These are phyloP conservation scores for Dinocampus coccinellae DNA, from an alignment of 2,888 invertebrate genomes.

Conservation along the genomic window DNA sequence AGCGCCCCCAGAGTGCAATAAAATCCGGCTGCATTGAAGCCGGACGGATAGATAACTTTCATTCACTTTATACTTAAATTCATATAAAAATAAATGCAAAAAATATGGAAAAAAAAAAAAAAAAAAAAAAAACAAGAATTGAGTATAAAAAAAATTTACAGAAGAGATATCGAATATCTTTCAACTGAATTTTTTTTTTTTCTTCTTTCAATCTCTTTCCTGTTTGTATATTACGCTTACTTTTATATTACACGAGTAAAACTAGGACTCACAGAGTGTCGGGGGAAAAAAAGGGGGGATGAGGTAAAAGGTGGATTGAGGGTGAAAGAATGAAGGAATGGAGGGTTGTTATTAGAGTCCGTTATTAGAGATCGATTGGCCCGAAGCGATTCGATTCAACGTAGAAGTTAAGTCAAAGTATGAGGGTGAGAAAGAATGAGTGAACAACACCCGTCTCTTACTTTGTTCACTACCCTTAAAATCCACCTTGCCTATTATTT, in stretches of 20 bases:
- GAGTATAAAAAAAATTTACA: constrained; percentile 52
- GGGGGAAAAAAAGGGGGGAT: too few species aligned
- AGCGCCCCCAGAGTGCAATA: constrained; percentile 44
- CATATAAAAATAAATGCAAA: constrained; percentile 10
- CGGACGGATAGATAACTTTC: not conserved
- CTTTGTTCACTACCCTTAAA: not conserved
- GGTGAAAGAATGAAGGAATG: constrained; percentile 1
- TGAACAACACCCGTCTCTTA: not conserved
- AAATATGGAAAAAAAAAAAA: constrained; percentile 15
- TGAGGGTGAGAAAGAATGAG: not conserved
- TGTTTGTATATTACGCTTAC: constrained; percentile 25
- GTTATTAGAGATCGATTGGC: constrained; percentile 34
- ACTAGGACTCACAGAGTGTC: constrained; percentile 11
- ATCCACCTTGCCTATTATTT: not conserved
- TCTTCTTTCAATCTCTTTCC: constrained; percentile 12
- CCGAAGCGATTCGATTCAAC: constrained; percentile 24
- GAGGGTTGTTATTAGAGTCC: constrained; percentile 22
- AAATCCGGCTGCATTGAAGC: not conserved
- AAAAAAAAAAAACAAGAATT: constrained; percentile 16
- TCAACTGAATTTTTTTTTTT: constrained; percentile 38
- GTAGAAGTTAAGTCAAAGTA: not conserved
- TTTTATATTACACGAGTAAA: constrained; percentile 22
- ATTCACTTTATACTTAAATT: not conserved
- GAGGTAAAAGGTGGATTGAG: not conserved
- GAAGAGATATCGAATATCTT: constrained; percentile 35